Evolutionary conservation across 2,888 invertebrate species (phyloP), one percentile per base, ranked within the genome.

Genomic region (Trichogramma evanescens): DNA sequence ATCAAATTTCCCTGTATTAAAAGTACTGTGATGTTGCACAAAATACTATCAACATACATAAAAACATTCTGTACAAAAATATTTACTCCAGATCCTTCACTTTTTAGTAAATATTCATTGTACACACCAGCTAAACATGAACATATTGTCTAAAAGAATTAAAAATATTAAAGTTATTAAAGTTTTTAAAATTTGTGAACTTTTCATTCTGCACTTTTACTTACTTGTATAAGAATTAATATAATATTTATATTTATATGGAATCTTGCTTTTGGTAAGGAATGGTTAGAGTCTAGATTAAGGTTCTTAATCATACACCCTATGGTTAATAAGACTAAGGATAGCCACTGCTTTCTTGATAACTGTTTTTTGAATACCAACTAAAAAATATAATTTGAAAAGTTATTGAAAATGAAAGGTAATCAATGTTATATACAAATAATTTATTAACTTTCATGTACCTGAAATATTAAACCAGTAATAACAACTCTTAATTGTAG

Each of bases 71-170:
- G 96, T 66, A 95, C 80, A 79, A 92, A 93, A 71, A 96, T 90
- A 73, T 94, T 90, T 0, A 94, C 89, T 66, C 89, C 86, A 3
- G 87, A 85, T 13, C 93, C 93, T 69, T 88, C 86, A 41, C 88
- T 89, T 80, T 96, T 96, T 4, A 97, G 80, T 56, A 97, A 81
- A 78, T 92, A 94, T 75, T 97, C 96, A 75, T 95, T 96, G 78
- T 95, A 97, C 4, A 96, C 96, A 5, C 96, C 96, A 0, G 96
- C 96, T 63, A 95, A 80, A 69, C 95, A 96, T 0, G 96, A 96
- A 73, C 91, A 95, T 66, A 94, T 84, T 54, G 91, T 89, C 83
- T 95, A 89, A 26, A 89, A 43, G 13, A 55, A 51, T 63, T 39
- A 26, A 45, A 9, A 56, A n/a, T 41, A 4, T 52, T 43, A 53